Evolutionary conservation across 2,888 invertebrate species (phyloP).

Genomic region (Eristalis tenax): DNA sequence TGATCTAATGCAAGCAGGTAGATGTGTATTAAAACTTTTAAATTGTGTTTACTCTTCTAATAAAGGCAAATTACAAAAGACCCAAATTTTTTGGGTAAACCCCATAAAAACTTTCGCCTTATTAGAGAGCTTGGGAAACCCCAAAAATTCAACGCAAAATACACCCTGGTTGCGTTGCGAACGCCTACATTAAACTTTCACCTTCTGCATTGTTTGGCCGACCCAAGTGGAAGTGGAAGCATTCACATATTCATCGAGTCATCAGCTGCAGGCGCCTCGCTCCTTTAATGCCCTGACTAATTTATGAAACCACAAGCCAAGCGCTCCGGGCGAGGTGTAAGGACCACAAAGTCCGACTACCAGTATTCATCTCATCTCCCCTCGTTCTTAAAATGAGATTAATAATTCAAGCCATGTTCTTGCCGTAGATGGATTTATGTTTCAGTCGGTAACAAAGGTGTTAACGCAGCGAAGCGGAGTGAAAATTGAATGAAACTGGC

Average conservation of each 20-base stretch:
- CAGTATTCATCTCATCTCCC: slow-evolving; percentile 1
- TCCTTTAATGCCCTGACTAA: slow-evolving; percentile 49
- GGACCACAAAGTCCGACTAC: slow-evolving; percentile 12
- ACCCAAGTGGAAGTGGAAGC: neutral
- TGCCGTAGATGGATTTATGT: slow-evolving; percentile 22
- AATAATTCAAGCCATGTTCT: slow-evolving; percentile 43
- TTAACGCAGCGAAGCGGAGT: slow-evolving; percentile 4
- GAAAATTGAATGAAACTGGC: neutral
- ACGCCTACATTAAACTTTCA: slow-evolving; percentile 9
- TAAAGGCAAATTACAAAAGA: neutral
- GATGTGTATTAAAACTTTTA: neutral
- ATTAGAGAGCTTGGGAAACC: slow-evolving; percentile 3
- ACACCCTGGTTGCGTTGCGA: neutral
- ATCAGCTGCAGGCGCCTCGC: slow-evolving; percentile 35
- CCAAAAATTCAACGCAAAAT: neutral
- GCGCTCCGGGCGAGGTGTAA: slow-evolving; percentile 19
- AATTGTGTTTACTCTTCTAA: neutral
- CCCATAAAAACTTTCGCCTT: neutral
- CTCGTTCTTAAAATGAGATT: slow-evolving; percentile 14
- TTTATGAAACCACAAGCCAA: slow-evolving; percentile 40
- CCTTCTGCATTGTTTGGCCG: slow-evolving; percentile 7
- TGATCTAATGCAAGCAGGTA: neutral
- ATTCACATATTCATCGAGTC: slow-evolving; percentile 11
- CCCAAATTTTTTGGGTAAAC: neutral
- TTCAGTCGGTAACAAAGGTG: slow-evolving; percentile 17